These are phyloP conservation scores for Manis crassicaudata DNA, from an alignment of 2,797 vertebrate species.

Conservation along the genomic window DNA sequence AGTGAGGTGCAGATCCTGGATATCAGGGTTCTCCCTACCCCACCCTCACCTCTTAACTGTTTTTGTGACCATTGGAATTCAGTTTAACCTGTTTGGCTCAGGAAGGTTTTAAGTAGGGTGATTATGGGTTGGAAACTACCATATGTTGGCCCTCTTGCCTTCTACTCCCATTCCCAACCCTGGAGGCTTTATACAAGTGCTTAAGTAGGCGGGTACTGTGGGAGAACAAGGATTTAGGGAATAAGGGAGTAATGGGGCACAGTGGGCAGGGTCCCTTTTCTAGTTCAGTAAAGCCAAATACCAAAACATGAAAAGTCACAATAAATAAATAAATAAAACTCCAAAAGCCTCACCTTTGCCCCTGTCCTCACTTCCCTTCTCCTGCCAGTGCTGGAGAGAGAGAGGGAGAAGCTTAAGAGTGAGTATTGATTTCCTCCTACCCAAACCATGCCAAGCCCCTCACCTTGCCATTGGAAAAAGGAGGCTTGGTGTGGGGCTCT, in stretches of 20 bases:
- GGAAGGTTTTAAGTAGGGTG: slow-evolving; percentile 61
- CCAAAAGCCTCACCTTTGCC: slow-evolving; percentile 69
- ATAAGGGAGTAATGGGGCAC: slow-evolving; percentile 64
- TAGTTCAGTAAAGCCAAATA: slow-evolving; percentile 81
- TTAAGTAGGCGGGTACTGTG: slow-evolving; percentile 71
- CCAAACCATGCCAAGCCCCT: slow-evolving; percentile 62
- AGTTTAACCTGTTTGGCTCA: slow-evolving; percentile 63
- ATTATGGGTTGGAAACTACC: slow-evolving; percentile 62
- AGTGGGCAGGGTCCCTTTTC: slow-evolving; percentile 71
- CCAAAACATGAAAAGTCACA: slow-evolving; percentile 77
- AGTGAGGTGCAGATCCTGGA: slow-evolving; percentile 57
- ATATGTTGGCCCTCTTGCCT: slow-evolving; percentile 65
- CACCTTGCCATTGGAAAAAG: slow-evolving; percentile 64
- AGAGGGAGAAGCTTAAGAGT: slow-evolving; percentile 63
- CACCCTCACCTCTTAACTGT: slow-evolving; percentile 11
- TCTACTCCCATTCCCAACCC: slow-evolving; percentile 72
- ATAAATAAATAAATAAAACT: slow-evolving; percentile 84
- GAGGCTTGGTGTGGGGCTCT: slow-evolving; percentile 68
- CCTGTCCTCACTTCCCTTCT: slow-evolving; percentile 65
- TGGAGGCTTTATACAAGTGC: slow-evolving; percentile 81
- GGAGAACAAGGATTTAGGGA: slow-evolving; percentile 66
- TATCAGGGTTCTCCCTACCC: background rate
- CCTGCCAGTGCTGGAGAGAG: slow-evolving; percentile 57
- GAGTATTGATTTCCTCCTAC: slow-evolving; percentile 61
- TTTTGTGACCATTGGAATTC: slow-evolving; percentile 55